Percentiles rank a stretch among this genome's conserved stretches.
phyloP scores from a whole-genome alignment of 2,113 vertebrate genomes.

The Hyperopisus bebe region DNA sequence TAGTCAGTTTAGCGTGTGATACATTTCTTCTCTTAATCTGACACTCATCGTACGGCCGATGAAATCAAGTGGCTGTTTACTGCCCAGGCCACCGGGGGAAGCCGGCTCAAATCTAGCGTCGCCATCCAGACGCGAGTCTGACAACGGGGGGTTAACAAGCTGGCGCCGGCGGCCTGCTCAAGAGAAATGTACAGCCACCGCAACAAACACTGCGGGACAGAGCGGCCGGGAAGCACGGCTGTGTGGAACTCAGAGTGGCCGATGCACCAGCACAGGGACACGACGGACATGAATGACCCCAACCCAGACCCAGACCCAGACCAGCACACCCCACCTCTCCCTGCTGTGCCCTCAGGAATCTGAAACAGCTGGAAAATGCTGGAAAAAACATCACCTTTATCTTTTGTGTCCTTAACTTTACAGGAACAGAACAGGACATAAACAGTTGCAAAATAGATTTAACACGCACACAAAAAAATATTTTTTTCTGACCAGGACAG shows the following conservation, averaged over 20 bases:
- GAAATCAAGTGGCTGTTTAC: not conserved
- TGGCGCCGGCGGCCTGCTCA: rapidly evolving
- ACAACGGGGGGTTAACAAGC: not conserved
- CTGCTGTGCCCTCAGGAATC: not conserved
- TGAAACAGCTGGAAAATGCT: not conserved
- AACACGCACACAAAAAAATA: not conserved
- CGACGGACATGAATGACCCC: not conserved
- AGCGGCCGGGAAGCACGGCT: not conserved
- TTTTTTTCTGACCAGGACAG: not conserved
- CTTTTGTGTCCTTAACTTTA: not conserved
- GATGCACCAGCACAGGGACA: not conserved
- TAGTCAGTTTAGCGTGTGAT: not conserved
- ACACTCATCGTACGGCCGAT: not conserved
- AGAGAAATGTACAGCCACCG: not conserved
- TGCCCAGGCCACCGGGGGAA: not conserved
- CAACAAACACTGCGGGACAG: not conserved
- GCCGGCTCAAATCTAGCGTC: not conserved
- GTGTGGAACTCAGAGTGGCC: not conserved
- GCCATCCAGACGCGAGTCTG: not conserved
- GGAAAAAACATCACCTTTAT: not conserved
- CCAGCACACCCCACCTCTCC: not conserved
- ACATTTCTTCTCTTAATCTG: not conserved
- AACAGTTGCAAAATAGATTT: not conserved
- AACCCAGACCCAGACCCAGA: not conserved
- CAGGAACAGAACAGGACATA: not conserved